Base-by-base conservation (phyloP, 1,140 invertebrate species). In the Vanessa tameamea region DNA sequence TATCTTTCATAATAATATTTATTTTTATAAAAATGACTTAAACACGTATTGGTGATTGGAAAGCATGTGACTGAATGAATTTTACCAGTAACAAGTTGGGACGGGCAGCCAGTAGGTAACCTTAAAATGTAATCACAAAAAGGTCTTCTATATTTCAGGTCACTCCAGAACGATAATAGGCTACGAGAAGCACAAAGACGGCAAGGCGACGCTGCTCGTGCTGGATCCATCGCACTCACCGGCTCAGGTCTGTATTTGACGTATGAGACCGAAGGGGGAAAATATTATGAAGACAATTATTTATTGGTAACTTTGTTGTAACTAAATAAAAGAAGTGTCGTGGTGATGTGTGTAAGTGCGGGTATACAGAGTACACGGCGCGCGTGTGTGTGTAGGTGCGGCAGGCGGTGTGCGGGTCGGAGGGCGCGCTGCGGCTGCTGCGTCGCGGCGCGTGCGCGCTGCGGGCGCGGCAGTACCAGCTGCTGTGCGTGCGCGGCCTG, bases 121-220 rank as follows among this genome's bases (percentile, higher is more conserved):
- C 1, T 37, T 43, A 8, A 3, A 43, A 43, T 43, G 5, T 43
- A 43, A 43, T 43, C 7, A 43, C 8, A 43, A 43, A 43, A 43
- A 1, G 6, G 1, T 43, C 1, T 11, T 43, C 1, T 0, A 8
- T 43, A 43, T 84, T 86, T 67, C 85, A 98, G 97, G 97, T 81
- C 97, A 98, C 85, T 98, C 97, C 82, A 94, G 97, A 80, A 98
- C 97, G 43, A 97, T 98, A 82, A 96, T 98, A 88, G 97, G 97
- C 7, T 95, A 97, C 37, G 97, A 98, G 88, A 95, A 96, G 79
- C 92, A 95, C 65, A 89, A 88, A 76, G 96, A 97, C 87, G 96
- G 95, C 65, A 95, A 94, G 65, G 93, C 96, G 77, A 95, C 95
- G 14, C 94, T 98, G 69, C 84, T 98, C 72, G 95, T 98, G n/a